phyloP scores from a whole-genome alignment of 2,797 vertebrate genomes.

The Orestias chungarensis region DNA sequence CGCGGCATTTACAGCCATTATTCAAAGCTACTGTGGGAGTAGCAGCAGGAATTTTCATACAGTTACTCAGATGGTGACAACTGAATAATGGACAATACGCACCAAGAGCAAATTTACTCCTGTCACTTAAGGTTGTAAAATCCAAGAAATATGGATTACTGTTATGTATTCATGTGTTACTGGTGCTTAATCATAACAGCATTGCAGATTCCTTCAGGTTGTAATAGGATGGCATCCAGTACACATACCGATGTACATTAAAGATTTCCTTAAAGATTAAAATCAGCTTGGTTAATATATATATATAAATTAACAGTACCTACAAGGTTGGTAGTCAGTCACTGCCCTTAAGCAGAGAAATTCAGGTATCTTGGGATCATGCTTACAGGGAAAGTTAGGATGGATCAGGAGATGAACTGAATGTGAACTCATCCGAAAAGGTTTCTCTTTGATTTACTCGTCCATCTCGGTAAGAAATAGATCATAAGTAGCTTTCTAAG shows the following conservation, averaged over 20 bases:
- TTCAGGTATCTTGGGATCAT: background rate
- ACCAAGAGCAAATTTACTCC: slow-evolving; percentile 5
- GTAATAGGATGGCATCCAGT: background rate
- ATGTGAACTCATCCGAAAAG: background rate
- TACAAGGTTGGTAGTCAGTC: background rate
- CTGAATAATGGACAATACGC: slow-evolving; percentile 3
- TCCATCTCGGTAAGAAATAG: background rate
- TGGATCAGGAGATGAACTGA: too few relatives aligned
- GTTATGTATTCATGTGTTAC: background rate
- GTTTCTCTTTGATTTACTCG: background rate
- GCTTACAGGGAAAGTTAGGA: too few relatives aligned
- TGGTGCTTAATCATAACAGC: background rate
- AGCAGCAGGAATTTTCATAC: slow-evolving; percentile 39
- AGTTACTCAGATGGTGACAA: slow-evolving; percentile 22
- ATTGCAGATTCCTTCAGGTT: background rate
- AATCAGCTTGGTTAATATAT: background rate
- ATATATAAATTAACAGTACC: background rate
- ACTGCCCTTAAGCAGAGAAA: background rate
- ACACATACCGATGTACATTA: background rate
- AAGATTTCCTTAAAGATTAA: background rate
- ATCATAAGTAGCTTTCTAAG: background rate
- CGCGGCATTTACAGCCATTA: slow-evolving; percentile 34
- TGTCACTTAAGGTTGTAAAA: background rate
- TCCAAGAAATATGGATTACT: background rate
- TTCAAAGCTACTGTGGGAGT: slow-evolving; percentile 55